These are phyloP conservation scores for Cryptosula pallasiana DNA, from an alignment of 2,888 invertebrate genomes.

Conservation along the genomic window DNA sequence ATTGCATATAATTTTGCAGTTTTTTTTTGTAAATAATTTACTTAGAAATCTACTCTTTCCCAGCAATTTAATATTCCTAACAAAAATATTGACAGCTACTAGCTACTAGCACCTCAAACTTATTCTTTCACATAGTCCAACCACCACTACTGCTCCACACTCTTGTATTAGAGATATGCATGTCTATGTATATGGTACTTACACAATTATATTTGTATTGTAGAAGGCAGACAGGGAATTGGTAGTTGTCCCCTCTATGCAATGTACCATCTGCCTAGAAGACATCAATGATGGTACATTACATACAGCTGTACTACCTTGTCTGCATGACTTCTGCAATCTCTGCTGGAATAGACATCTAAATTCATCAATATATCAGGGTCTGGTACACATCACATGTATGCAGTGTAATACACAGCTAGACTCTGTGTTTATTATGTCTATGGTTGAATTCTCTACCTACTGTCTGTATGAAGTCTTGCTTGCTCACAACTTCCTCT, in stretches of 20 bases:
- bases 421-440: conserved; percentile 25
- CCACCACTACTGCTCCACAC: no score
- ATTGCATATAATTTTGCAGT: no score
- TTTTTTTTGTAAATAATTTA: no score
- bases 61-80: no score
- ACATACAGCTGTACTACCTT: conserved; percentile 27
- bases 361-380: neutral
- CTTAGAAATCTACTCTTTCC: no score
- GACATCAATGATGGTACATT: neutral
- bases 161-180: no score
- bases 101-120: no score
- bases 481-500: neutral
- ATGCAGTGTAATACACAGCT: conserved; percentile 25
- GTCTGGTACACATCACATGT: neutral
- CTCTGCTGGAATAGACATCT: conserved; percentile 30
- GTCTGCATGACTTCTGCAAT: conserved; percentile 32
- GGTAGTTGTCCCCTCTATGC: neutral
- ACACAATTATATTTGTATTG: no score
- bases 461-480: neutral
- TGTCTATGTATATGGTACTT: no score
- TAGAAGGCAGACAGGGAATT: no score
- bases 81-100: no score
- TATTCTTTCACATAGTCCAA: no score
- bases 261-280: neutral
- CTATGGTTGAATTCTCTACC: conserved; percentile 23